Evolutionary conservation across 2,113 vertebrate genomes (phyloP).

Genomic region (Oryzias celebensis): DNA sequence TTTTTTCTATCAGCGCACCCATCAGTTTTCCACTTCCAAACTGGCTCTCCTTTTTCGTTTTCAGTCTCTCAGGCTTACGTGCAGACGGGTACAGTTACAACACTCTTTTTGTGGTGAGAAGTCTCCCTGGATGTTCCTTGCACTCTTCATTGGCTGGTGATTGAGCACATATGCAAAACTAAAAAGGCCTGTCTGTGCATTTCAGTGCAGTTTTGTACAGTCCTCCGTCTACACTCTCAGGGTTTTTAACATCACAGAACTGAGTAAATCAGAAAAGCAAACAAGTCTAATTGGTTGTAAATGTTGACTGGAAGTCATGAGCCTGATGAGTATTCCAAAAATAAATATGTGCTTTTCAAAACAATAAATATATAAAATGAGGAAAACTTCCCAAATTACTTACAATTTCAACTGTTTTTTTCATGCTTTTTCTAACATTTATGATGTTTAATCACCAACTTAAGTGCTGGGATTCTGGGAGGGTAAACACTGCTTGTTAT

Average conservation of each 20-base stretch:
- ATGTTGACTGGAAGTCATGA: conserved; percentile 48
- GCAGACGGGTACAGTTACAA: conserved; percentile 73
- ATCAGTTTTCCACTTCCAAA: conserved; percentile 72
- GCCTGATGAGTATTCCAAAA: conserved; percentile 17
- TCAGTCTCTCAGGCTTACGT: conserved; percentile 73
- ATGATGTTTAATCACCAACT: background rate
- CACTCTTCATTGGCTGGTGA: conserved; percentile 38
- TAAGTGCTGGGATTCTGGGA: conserved; percentile 2
- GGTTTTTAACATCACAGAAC: conserved; percentile 6
- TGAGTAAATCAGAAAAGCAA: conserved; percentile 34
- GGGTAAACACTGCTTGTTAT: background rate
- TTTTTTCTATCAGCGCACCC: conserved; percentile 71
- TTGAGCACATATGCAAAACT: conserved; percentile 12
- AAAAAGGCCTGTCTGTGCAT: conserved; percentile 5
- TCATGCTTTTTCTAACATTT: background rate
- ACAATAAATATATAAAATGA: conserved; percentile 10
- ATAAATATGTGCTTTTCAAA: conserved; percentile 4
- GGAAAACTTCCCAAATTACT: conserved; percentile 7
- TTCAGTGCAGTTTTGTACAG: conserved; percentile 22
- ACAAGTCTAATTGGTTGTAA: conserved; percentile 44
- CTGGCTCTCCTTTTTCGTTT: conserved; percentile 69
- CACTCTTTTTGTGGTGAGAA: conserved; percentile 74
- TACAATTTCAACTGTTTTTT: conserved; percentile 27
- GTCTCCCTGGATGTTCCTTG: conserved; percentile 69
- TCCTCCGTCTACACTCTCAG: conserved; percentile 18